Base-by-base conservation (phyloP, 2,113 vertebrate species). In the Pterocles burchelli region DNA sequence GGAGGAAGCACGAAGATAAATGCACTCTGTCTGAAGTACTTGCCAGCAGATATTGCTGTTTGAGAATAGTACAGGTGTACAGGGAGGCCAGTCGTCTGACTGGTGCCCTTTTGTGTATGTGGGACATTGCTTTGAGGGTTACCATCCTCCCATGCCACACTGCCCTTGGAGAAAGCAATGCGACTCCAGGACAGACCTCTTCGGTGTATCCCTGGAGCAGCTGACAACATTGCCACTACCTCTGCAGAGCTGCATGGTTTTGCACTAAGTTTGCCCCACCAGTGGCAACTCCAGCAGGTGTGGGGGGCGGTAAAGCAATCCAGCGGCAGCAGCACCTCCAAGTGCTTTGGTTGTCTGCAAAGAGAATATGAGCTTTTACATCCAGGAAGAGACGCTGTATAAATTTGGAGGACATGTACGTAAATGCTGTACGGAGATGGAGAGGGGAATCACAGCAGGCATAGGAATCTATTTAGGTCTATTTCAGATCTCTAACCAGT, bases 121-220 rank as follows among this genome's bases (percentile, higher is more conserved):
- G 2, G 21, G n/a, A 55, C 24, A 6, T 46, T 74, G 24, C 25
- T 84, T 48, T 55, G 55, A 38, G 46, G 5, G 29, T 31, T 70
- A 25, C 14, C 17, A 20, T 66, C 15, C 31, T 84, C 34, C 24
- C 0, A 0, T 63, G 70, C n/a, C 3, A 1, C 0, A 0, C 21
- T 68, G n/a, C 51, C 9, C 13, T 76, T 66, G 71, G 29, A 76
- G 78, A 70, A 85, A 88, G 31, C 28, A 43, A 3, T 5, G 10
- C 1, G 4, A 28, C 21, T 66, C 28, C n/a, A 46, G n/a, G 16
- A 18, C 28, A 77, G 21, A 4, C 12, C 14, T 17, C 28, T 82
- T 57, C 1, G 4, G 5, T 0, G 0, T 75, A 55, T 63, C 25
- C 28, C 57, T 59, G 48, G 28, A 55, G 66, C 33, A 68, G 71